Evolutionary conservation across 2,113 vertebrate genomes (phyloP), one percentile per base, ranked within the genome.

Genomic region (Cepphus grylle): DNA sequence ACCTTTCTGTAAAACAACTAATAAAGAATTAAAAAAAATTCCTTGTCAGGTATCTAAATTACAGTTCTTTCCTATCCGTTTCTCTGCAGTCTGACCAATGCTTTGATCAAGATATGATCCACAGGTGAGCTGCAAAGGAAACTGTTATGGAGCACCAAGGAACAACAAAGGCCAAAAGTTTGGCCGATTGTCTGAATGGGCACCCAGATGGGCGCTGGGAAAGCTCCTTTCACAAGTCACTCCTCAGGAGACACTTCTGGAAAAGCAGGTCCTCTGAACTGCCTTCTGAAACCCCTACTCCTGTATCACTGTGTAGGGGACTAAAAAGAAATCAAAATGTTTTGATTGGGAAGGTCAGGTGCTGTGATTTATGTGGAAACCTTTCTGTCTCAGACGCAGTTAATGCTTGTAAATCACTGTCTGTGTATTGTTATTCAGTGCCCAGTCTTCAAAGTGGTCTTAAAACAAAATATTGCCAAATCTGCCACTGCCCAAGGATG

Each of bases 391-490:
- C 42, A 53, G 89, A 87, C 1, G 1, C 43, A 85, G 66, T 53
- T 78, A 65, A 74, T 22, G n/a, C 69, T 65, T 93, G 34, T 87
- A 91, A 89, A 95, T 89, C 77, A 53, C 56, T 84, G 61, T 47
- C 13, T 70, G 23, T 62, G 29, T 65, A 87, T 67, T 91, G 73
- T 89, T 91, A 73, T 27, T 72, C 50, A 70, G 70, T 82, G 66
- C 29, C 55, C 70, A 72, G 16, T 43, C 56, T 92, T 96, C 91
- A 89, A 94, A 96, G 73, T 49, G 40, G 63, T 80, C 81, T 82
- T 69, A 81, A 77, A 93, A 63, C 12, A 91, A 89, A 92, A 88
- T 42, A 71, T 78, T 91, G 49, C 80, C 88, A 93, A 72, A 81
- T 72, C 70, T 77, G 78, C 11, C 84, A 62, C 86, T 82, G 70